phyloP scores from a whole-genome alignment of 2,797 vertebrate genomes.

The Octomys mimax region DNA sequence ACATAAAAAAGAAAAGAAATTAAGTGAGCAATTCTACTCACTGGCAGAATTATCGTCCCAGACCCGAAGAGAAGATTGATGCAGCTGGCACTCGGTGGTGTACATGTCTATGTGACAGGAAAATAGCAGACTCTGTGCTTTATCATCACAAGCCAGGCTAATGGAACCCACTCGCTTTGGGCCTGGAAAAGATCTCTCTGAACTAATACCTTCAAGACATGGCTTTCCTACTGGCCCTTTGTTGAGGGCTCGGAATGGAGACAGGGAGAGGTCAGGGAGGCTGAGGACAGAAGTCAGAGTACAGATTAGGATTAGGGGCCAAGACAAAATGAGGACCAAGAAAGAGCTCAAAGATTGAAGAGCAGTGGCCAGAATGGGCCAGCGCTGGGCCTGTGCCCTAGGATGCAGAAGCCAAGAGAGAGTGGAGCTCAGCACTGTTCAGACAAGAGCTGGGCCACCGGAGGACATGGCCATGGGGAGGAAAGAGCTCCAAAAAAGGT shows the following conservation, averaged over 20 bases:
- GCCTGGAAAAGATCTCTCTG: background rate
- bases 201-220: constrained; percentile 14
- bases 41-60: background rate
- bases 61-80: background rate
- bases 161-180: background rate
- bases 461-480: background rate
- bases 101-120: background rate
- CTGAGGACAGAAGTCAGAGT: background rate
- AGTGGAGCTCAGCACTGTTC: background rate
- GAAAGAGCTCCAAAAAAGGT: background rate
- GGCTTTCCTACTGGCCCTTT: background rate
- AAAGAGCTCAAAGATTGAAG: background rate
- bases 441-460: background rate
- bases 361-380: background rate
- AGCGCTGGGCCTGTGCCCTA: background rate
- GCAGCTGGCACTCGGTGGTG: background rate
- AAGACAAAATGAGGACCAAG: background rate
- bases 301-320: background rate
- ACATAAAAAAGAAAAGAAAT: background rate
- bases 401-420: background rate
- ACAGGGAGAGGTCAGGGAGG: background rate
- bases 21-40: background rate
- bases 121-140: background rate
- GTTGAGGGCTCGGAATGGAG: no score
- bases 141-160: background rate